phyloP scores from a whole-genome alignment of 2,797 vertebrate genomes.

The Spinibarbus caldwelli region DNA sequence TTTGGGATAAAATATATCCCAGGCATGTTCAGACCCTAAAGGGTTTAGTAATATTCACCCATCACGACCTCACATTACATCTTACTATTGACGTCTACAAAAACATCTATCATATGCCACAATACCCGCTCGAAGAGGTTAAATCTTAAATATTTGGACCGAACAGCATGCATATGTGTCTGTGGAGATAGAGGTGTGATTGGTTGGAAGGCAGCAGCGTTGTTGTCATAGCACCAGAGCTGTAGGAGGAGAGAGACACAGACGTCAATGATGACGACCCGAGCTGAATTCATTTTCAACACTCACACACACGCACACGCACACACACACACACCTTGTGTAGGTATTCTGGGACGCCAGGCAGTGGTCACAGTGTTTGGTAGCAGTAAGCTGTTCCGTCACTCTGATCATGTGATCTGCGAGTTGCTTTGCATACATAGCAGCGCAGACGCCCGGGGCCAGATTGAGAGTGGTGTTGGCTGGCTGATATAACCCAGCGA shows the following conservation, averaged over 20 bases:
- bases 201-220: conserved; percentile 59
- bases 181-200: conserved; percentile 66
- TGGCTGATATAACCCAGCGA: conserved; percentile 29
- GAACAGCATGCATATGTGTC: conserved; percentile 48
- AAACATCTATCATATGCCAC: background rate
- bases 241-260: conserved; percentile 63
- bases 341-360: conserved; percentile 6
- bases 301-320: conserved; percentile 28
- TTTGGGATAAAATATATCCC: no score
- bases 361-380: conserved; percentile 34
- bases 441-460: conserved; percentile 56
- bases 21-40: background rate
- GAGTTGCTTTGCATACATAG: conserved; percentile 64
- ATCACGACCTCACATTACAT: background rate
- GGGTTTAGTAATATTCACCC: background rate
- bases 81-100: background rate
- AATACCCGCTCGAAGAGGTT: background rate
- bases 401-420: conserved; percentile 59
- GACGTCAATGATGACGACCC: conserved; percentile 68
- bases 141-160: conserved; percentile 22
- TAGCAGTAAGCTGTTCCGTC: conserved; percentile 39
- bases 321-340: conserved; percentile 35
- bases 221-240: conserved; percentile 77
- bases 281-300: conserved; percentile 60
- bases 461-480: conserved; percentile 19